These are phyloP conservation scores for Masticophis lateralis DNA, from an alignment of 2,797 vertebrate species.

Conservation along the genomic window DNA sequence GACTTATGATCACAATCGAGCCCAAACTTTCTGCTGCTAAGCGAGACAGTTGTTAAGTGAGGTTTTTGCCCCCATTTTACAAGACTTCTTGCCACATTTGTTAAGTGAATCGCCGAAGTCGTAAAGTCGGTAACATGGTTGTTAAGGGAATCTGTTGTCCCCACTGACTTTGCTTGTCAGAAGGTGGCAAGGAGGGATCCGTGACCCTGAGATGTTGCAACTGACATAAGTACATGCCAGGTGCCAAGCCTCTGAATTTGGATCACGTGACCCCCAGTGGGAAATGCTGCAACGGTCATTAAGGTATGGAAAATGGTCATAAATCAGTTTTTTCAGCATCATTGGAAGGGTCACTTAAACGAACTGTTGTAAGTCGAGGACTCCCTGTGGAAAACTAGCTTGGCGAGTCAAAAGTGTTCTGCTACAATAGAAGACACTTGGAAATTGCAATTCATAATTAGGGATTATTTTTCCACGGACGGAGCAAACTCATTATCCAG, in stretches of 20 bases:
- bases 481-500: not conserved
- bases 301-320: not conserved
- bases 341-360: not conserved
- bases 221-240: not conserved
- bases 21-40: not conserved
- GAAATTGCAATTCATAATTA: not conserved
- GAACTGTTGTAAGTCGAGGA: not conserved
- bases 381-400: not conserved
- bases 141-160: not conserved
- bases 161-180: not conserved
- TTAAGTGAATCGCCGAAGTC: too few species aligned
- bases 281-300: too few species aligned
- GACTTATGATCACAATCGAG: rapidly evolving
- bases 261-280: not conserved
- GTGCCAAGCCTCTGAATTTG: not conserved
- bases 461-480: not conserved
- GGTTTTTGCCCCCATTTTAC: not conserved
- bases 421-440: not conserved
- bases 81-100: not conserved
- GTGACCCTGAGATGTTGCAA: not conserved
- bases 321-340: not conserved
- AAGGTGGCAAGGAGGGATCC: too few species aligned
- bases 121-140: not conserved
- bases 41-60: not conserved
- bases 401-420: not conserved